These are phyloP conservation scores for Apodemia duryi DNA, from an alignment of 2,888 invertebrate species.

Conservation along the genomic window DNA sequence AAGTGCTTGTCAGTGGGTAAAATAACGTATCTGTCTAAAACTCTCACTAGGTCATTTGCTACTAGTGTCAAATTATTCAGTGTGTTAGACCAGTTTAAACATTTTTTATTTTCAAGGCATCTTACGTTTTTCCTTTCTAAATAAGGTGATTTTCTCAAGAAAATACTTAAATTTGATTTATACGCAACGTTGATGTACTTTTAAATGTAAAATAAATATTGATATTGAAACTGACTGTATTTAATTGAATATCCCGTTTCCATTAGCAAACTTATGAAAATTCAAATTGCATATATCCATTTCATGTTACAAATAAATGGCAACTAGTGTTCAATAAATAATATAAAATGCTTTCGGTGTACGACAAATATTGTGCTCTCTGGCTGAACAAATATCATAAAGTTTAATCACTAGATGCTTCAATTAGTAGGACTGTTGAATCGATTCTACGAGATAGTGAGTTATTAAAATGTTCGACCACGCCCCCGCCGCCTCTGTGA, in stretches of 20 bases:
- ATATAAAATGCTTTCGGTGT: conserved; percentile 14
- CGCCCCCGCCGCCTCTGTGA: conserved; percentile 43
- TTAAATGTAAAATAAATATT: too few species aligned
- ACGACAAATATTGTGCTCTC: conserved; percentile 1
- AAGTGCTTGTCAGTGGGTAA: too few species aligned
- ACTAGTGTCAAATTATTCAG: too few species aligned
- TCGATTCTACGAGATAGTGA: conserved; percentile 24
- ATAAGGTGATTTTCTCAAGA: too few species aligned
- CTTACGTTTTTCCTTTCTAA: too few species aligned
- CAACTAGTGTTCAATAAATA: conserved; percentile 17
- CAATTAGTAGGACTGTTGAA: conserved; percentile 30
- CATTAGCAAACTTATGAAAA: conserved; percentile 2
- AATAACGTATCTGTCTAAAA: too few species aligned
- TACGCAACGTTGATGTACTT: too few species aligned
- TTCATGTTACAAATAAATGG: conserved; percentile 13
- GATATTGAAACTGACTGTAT: background rate
- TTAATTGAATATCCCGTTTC: background rate
- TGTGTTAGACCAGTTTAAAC: too few species aligned
- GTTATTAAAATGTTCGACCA: conserved; percentile 29
- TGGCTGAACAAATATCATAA: conserved; percentile 22
- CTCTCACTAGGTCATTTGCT: too few species aligned
- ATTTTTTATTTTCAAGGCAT: too few species aligned
- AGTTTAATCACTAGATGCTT: conserved; percentile 24
- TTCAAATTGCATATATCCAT: conserved; percentile 6
- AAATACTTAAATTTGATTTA: too few species aligned